These are phyloP conservation scores for Eidolon helvum DNA, from an alignment of 2,113 vertebrate species.

Conservation along the genomic window DNA sequence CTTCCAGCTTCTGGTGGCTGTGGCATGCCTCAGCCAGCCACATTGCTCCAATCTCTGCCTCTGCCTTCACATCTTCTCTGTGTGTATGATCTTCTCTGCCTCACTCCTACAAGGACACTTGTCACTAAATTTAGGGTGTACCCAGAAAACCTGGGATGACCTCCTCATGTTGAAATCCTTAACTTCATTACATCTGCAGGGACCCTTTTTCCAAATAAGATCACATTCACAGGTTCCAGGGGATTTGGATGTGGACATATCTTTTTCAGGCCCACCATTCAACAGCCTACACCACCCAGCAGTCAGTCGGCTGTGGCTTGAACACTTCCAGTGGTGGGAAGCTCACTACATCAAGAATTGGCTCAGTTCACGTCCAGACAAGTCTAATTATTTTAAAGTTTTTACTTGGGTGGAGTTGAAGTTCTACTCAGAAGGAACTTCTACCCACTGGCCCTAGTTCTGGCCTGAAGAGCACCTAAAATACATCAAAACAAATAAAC, in stretches of 20 bases:
- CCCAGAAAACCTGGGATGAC: not conserved
- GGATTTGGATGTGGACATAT: not conserved
- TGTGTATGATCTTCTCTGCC: not conserved
- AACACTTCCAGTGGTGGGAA: not conserved
- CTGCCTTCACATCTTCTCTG: not conserved
- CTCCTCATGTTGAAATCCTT: not conserved
- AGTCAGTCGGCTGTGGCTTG: not conserved
- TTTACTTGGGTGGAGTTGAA: not conserved
- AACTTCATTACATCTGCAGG: not conserved
- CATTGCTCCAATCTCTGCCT: not conserved
- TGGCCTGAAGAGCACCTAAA: not conserved
- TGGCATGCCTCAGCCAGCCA: not conserved
- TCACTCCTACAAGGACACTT: not conserved
- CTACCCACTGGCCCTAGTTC: not conserved
- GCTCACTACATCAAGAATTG: not conserved
- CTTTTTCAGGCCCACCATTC: not conserved
- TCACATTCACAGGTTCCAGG: not conserved
- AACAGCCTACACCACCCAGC: not conserved
- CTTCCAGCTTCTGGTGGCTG: not conserved
- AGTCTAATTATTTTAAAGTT: not conserved
- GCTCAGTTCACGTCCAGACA: not conserved
- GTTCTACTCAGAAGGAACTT: not conserved
- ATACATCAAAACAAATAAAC: not conserved
- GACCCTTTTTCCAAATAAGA: not conserved
- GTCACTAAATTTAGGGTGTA: not conserved